These are phyloP conservation scores for Monopterus albus DNA, from an alignment of 2,113 vertebrate genomes.

Conservation along the genomic window DNA sequence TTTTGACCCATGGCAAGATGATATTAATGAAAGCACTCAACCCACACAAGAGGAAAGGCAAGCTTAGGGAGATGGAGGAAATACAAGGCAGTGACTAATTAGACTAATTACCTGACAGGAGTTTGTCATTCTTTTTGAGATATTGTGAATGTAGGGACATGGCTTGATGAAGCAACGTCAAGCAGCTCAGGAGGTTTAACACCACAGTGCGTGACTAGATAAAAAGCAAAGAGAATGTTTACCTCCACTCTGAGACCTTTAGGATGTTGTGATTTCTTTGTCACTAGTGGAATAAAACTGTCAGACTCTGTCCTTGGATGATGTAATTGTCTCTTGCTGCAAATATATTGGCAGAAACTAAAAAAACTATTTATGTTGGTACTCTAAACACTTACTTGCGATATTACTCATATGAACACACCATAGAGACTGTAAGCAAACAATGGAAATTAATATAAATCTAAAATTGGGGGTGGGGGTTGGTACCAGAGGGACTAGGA, in stretches of 20 bases:
- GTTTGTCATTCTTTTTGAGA: conserved; percentile 60
- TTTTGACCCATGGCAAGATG: conserved; percentile 65
- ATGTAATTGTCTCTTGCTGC: conserved; percentile 21
- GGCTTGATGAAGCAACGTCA: conserved; percentile 51
- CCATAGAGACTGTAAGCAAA: neutral
- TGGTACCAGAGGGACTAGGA: neutral
- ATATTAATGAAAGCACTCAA: conserved; percentile 64
- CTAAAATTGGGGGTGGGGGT: too few species aligned
- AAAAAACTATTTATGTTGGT: neutral
- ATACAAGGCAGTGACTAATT: conserved; percentile 67
- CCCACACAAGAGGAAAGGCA: conserved; percentile 38
- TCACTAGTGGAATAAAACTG: conserved; percentile 28
- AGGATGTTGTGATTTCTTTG: conserved; percentile 12
- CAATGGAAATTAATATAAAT: too few species aligned
- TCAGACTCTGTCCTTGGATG: conserved; percentile 38
- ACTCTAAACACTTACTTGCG: neutral
- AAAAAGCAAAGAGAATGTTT: conserved; percentile 43
- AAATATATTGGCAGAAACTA: neutral
- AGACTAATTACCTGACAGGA: conserved; percentile 71
- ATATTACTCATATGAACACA: neutral
- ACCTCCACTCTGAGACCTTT: conserved; percentile 41
- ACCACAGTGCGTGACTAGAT: conserved; percentile 54
- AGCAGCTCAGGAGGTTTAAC: conserved; percentile 32
- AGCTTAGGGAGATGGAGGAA: conserved; percentile 43
- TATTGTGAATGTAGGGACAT: conserved; percentile 46